These are phyloP conservation scores for Caerostris darwini DNA, from an alignment of 1,140 invertebrate species.

Conservation along the genomic window DNA sequence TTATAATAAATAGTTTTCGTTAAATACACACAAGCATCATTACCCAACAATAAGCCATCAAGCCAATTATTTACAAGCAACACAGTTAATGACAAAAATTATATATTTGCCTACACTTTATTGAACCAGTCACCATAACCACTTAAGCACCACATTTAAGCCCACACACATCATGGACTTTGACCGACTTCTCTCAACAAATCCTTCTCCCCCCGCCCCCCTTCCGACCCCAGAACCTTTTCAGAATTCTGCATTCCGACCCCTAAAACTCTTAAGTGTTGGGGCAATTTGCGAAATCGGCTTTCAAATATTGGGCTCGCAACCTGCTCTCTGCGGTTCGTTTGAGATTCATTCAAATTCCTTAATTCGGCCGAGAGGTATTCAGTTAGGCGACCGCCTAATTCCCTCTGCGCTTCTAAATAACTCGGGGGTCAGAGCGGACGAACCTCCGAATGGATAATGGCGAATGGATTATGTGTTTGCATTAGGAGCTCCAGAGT, in stretches of 20 bases:
- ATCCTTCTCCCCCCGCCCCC: too few species aligned
- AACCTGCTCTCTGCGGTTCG: constrained; percentile 28
- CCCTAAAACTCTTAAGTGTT: not conserved
- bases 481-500: not conserved
- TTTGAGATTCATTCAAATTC: constrained; percentile 30
- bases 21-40: too few species aligned
- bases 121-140: too few species aligned
- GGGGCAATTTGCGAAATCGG: constrained; percentile 32
- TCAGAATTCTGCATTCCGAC: not conserved
- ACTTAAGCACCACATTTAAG: too few species aligned
- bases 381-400: constrained; percentile 29
- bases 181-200: too few species aligned
- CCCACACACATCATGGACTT: too few species aligned
- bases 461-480: constrained; percentile 10
- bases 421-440: not conserved
- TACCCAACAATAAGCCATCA: too few species aligned
- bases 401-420: constrained; percentile 9
- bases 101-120: too few species aligned
- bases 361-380: constrained; percentile 11
- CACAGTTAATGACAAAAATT: too few species aligned
- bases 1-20: too few species aligned
- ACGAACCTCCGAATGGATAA: not conserved
- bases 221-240: not conserved
- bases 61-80: too few species aligned
- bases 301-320: constrained; percentile 32